Evolutionary conservation across 2,888 invertebrate species (phyloP), one percentile per base, ranked within the genome.

Genomic region (Aplocera efformata): DNA sequence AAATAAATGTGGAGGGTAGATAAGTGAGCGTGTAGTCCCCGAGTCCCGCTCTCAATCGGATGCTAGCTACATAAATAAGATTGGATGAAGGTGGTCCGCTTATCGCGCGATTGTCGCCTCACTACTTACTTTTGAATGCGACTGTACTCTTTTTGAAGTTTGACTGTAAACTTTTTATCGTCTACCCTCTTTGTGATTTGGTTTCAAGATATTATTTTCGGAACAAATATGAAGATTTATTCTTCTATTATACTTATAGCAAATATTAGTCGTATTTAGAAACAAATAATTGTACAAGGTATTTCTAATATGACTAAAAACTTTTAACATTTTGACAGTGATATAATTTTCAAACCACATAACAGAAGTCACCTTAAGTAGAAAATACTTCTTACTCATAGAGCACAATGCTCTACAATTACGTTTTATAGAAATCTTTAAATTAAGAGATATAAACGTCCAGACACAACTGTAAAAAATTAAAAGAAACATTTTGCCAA

Each of bases 1-100:
- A 85, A 86, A 86, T 79, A 84, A 83, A 85, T 77, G 78, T 75
- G 74, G 63, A 73, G 86, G 86, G 86, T 84, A 86, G 86, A 86
- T 86, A 88, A 79, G 74, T 72, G 62, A 63, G 69, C 65, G 72
- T 73, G 74, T 75, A 77, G 82, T 65, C 34, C 41, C 30, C 32
- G 34, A 32, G 8, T 27, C 21, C 31, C 70, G 63, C 76, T 80
- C 83, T 84, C 85, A 83, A 83, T 86, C 81, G 86, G 83, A 84
- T 68, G 81, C 71, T 55, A 67, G 79, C 77, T 80, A 82, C 85
- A 85, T 86, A 88, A 85, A 86, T 84, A 86, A 82, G 75, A 69
- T 69, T 74, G 77, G 74, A 78, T 82, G 77, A 76, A 75, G 76
- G 76, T 73, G 64, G 44, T 33, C 38, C 53, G 56, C 62, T 80